phyloP scores from a whole-genome alignment of 2,797 vertebrate species.

The Tapera naevia region DNA sequence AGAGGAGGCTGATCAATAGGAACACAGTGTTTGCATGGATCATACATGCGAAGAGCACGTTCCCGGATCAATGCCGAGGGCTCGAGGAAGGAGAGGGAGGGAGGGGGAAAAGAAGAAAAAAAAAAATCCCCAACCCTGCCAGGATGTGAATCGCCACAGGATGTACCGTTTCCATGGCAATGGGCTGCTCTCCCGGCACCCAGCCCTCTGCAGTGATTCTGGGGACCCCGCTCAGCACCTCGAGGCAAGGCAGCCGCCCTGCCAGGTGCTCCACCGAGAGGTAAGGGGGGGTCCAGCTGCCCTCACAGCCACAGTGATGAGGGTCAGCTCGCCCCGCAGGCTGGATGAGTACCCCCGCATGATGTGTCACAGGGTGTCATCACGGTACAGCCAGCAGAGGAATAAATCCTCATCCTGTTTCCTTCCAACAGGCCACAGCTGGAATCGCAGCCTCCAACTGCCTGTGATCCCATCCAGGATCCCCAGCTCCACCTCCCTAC shows the following conservation, averaged over 20 bases:
- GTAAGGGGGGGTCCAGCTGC: background rate
- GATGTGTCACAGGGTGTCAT: accelerated
- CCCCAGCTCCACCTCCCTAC: background rate
- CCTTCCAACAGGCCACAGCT: background rate
- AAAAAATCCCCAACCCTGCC: background rate
- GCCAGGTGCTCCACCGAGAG: accelerated
- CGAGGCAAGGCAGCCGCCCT: background rate
- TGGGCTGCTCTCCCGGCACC: background rate
- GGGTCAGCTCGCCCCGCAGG: accelerated
- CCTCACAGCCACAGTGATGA: accelerated
- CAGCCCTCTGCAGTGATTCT: background rate
- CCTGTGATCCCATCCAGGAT: accelerated
- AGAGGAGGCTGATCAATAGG: slow-evolving; percentile 71
- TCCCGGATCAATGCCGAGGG: slow-evolving; percentile 73
- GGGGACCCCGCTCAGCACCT: background rate
- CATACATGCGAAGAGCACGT: slow-evolving; percentile 75
- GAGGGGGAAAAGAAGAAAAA: background rate
- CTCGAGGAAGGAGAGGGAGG: slow-evolving; percentile 39
- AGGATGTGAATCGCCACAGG: slow-evolving; percentile 27
- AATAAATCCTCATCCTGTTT: background rate
- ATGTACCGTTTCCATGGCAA: slow-evolving; percentile 62
- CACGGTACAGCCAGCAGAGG: accelerated
- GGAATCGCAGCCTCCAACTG: accelerated
- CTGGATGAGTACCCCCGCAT: background rate
- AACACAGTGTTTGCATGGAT: slow-evolving; percentile 74